Conservation (phyloP, 2,113 vertebrate species). For the Psilopsiagon aymara region DNA sequence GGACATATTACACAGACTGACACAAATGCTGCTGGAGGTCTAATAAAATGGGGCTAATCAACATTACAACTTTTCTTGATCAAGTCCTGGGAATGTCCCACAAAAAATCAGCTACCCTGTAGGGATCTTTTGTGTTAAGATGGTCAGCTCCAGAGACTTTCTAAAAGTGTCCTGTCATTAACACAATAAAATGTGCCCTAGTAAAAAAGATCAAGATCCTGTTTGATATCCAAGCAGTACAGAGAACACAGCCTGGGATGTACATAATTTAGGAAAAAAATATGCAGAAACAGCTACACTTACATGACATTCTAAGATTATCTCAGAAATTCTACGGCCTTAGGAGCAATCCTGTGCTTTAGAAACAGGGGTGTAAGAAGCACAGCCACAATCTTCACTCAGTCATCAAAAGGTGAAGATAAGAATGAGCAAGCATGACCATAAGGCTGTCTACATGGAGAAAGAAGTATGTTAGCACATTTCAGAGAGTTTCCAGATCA, state of each 20-base stretch:
- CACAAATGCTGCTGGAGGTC: background rate
- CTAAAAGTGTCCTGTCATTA: background rate
- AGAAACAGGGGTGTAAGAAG: background rate
- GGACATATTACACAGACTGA: background rate
- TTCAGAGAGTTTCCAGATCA: background rate
- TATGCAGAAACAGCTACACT: background rate
- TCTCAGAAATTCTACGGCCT: background rate
- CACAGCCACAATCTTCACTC: background rate
- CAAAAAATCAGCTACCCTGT: background rate
- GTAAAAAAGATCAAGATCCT: background rate
- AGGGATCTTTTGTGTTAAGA: background rate
- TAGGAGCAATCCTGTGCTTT: background rate
- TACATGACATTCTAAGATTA: background rate
- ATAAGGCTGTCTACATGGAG: background rate
- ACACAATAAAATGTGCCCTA: background rate
- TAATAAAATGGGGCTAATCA: background rate
- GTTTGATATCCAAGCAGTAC: background rate
- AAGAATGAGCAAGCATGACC: background rate
- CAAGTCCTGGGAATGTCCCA: background rate
- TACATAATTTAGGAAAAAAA: background rate
- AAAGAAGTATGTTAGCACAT: background rate
- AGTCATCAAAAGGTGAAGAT: background rate
- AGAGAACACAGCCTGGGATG: background rate
- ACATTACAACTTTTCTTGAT: background rate
- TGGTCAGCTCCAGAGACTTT: background rate